Percentiles rank a stretch among this genome's conserved stretches.
Conservation (phyloP, 2,113 vertebrate species). For the Mustela lutreola region DNA sequence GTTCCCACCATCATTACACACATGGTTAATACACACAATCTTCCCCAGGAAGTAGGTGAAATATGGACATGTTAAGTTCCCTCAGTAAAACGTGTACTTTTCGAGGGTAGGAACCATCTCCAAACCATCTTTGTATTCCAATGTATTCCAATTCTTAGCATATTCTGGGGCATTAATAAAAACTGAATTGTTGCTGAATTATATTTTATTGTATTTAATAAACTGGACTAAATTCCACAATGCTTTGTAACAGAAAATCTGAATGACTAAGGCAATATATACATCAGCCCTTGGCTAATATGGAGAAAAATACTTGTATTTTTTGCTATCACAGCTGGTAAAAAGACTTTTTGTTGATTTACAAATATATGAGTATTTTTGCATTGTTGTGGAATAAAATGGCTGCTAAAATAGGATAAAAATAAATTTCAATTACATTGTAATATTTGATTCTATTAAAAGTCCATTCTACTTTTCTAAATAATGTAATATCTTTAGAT, state of each 20-base stretch:
- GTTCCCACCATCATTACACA: background rate
- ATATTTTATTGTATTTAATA: background rate
- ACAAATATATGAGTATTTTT: background rate
- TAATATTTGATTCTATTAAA: background rate
- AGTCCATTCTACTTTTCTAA: conserved; percentile 46
- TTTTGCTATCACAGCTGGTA: background rate
- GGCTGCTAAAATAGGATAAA: background rate
- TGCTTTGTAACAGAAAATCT: background rate
- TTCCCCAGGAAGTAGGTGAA: background rate
- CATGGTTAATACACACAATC: background rate
- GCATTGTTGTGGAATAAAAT: background rate
- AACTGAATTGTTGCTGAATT: background rate
- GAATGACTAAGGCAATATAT: background rate
- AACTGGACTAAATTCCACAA: background rate
- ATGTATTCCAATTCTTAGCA: background rate
- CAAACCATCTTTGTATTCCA: background rate
- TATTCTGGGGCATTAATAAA: background rate
- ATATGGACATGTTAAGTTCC: background rate
- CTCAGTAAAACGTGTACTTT: background rate
- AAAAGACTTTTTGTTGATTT: background rate
- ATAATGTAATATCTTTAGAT: conserved; percentile 51
- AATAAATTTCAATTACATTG: conserved; percentile 6
- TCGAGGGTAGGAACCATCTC: background rate
- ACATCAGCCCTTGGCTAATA: background rate
- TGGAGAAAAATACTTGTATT: background rate